Conservation (phyloP, 1,140 invertebrate species). For the Drosophila lini region DNA sequence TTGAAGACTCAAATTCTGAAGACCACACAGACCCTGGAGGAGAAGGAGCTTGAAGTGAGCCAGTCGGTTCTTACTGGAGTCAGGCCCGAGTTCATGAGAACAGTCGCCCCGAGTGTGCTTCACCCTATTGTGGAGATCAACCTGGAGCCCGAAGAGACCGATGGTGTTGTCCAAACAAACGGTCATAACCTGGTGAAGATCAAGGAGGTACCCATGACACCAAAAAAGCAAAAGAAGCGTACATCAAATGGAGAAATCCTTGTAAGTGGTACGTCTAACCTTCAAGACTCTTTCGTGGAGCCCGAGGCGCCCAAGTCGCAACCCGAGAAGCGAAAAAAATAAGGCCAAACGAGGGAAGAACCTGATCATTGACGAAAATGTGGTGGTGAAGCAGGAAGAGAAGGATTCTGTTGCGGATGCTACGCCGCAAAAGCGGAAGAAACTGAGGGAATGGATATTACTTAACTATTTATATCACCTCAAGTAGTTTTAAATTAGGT, state of each 20-base stretch:
- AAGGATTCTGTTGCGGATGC: not conserved
- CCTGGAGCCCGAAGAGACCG: not conserved
- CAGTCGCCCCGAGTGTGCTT: not conserved
- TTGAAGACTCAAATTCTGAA: conserved; percentile 35
- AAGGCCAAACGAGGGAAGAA: too few species aligned
- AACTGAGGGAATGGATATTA: not conserved
- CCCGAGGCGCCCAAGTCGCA: not conserved
- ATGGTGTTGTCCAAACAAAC: not conserved
- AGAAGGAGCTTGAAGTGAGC: conserved; percentile 61
- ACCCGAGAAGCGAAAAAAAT: not conserved
- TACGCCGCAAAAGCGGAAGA: not conserved
- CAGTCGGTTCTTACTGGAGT: conserved; percentile 62
- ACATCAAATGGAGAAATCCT: not conserved
- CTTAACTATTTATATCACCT: not conserved
- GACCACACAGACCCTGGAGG: conserved; percentile 39
- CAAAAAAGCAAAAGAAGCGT: not conserved
- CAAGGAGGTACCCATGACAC: not conserved
- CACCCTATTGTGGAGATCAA: not conserved
- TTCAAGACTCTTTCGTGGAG: not conserved
- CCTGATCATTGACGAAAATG: not conserved
- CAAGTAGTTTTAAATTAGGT: not conserved
- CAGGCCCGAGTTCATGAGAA: conserved; percentile 43
- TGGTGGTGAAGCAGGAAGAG: conserved; percentile 1
- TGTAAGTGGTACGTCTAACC: not conserved
- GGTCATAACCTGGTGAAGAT: not conserved